Evolutionary conservation across 1,140 invertebrate genomes (phyloP).

Genomic region (Agrilus planipennis): DNA sequence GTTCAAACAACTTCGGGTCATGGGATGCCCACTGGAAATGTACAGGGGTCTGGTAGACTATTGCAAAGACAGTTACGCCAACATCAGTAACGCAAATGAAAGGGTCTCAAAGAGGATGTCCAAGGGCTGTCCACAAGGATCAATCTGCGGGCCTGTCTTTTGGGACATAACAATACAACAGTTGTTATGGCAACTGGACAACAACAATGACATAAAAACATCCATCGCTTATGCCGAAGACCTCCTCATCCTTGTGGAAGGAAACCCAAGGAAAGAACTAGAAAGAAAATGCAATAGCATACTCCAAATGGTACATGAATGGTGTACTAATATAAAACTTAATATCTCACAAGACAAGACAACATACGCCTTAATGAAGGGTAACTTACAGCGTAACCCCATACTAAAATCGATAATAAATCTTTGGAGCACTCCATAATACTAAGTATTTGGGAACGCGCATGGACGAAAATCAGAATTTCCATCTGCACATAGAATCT

Average conservation of each 20-base stretch:
- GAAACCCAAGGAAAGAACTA: not conserved
- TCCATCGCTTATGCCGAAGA: slow-evolving; percentile 5
- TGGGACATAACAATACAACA: slow-evolving; percentile 22
- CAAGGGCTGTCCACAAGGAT: slow-evolving; percentile 24
- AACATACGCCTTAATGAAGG: not conserved
- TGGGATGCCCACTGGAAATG: not conserved
- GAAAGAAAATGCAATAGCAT: not conserved
- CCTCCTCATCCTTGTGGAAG: not conserved
- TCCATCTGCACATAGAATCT: not conserved
- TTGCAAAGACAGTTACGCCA: slow-evolving; percentile 5
- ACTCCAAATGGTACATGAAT: too few relatives aligned
- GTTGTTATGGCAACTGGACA: slow-evolving; percentile 2
- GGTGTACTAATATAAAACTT: not conserved
- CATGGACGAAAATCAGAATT: slow-evolving; percentile 1
- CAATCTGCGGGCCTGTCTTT: slow-evolving; percentile 18
- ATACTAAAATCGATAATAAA: not conserved
- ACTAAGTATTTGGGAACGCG: not conserved
- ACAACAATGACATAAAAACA: not conserved
- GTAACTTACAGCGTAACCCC: not conserved
- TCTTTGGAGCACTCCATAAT: not conserved
- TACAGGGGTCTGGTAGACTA: slow-evolving; percentile 1
- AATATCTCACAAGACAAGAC: not conserved
- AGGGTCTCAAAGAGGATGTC: slow-evolving; percentile 8
- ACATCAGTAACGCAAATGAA: not conserved
- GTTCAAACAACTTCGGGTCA: not conserved